Conservation (phyloP, 2,797 vertebrate genomes). For the Argya squamiceps region DNA sequence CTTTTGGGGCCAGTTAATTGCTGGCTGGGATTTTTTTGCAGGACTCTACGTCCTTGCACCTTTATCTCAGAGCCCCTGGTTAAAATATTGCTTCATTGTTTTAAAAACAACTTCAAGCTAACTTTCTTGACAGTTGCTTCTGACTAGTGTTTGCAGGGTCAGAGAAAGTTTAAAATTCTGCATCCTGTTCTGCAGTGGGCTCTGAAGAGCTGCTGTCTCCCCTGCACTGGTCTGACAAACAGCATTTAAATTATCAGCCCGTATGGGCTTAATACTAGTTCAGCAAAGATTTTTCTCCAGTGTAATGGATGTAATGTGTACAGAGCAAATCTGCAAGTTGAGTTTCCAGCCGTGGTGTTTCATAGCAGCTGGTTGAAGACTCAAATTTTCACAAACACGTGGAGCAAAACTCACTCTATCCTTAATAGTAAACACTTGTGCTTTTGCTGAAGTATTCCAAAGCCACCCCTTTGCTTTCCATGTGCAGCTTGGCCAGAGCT, state of each 20-base stretch:
- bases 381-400: not conserved
- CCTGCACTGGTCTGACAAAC: not conserved
- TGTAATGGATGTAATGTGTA: not conserved
- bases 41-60: not conserved
- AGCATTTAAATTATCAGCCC: not conserved
- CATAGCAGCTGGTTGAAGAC: not conserved
- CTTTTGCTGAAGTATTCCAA: not conserved
- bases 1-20: not conserved
- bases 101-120: not conserved
- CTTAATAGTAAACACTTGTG: not conserved
- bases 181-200: not conserved
- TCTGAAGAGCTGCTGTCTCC: not conserved
- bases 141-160: not conserved
- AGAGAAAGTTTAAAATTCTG: not conserved
- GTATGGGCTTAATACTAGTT: not conserved
- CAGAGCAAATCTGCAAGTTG: not conserved
- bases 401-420: not conserved
- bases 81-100: not conserved
- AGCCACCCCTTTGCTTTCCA: not conserved
- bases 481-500: not conserved
- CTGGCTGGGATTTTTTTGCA: not conserved
- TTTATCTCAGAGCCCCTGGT: not conserved
- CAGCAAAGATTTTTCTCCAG: conserved; percentile 16
- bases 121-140: not conserved
- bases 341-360: not conserved